Percentiles rank a stretch among this genome's conserved stretches.
Evolutionary conservation across 2,888 invertebrate genomes (phyloP).

Genomic region (Leucozona laternaria): DNA sequence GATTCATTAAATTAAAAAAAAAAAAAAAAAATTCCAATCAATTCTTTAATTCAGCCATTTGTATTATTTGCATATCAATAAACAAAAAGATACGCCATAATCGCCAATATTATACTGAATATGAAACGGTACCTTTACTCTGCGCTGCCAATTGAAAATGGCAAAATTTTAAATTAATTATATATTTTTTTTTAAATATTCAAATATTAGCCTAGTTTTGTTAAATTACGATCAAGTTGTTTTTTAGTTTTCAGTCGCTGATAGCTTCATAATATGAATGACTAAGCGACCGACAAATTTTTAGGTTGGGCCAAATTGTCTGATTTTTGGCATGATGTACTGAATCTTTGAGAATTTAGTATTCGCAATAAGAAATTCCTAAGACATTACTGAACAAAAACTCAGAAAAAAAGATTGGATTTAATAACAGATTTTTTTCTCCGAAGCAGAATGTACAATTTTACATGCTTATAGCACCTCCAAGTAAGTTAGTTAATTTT

Average conservation of each 20-base stretch:
- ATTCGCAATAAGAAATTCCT: not conserved
- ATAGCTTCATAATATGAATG: not conserved
- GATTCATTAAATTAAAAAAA: constrained; percentile 1
- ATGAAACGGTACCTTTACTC: constrained; percentile 22
- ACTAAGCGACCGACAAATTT: not conserved
- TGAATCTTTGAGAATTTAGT: not conserved
- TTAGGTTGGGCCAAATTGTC: not conserved
- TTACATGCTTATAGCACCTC: too few relatives aligned
- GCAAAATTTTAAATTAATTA: constrained; percentile 10
- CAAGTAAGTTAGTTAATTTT: too few relatives aligned
- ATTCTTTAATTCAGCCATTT: not conserved
- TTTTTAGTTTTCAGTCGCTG: not conserved
- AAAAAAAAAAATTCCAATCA: constrained; percentile 8
- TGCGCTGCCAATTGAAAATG: constrained; percentile 17
- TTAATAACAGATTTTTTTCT: too few relatives aligned
- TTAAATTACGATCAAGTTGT: not conserved
- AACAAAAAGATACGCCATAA: constrained; percentile 5
- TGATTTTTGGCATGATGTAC: not conserved
- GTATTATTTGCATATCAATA: constrained; percentile 25
- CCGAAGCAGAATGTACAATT: too few relatives aligned
- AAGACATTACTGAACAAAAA: too few relatives aligned
- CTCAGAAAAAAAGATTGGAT: too few relatives aligned
- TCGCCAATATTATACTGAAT: not conserved
- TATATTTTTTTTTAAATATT: not conserved
- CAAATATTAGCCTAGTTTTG: constrained; percentile 15